Conservation (phyloP, 1,140 invertebrate genomes). For the Conus ventricosus region DNA sequence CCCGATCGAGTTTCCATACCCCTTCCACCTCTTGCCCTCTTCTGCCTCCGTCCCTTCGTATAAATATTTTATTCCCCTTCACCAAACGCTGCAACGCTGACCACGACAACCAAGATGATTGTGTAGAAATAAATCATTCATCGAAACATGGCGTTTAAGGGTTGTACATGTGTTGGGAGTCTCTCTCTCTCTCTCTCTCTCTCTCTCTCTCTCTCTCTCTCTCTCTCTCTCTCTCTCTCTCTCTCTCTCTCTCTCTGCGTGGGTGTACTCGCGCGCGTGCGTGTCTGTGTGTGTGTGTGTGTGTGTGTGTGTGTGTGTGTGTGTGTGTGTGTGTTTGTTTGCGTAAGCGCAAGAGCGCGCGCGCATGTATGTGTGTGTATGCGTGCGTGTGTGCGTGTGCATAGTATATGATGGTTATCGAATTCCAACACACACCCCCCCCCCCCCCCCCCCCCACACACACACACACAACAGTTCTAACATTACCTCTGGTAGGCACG, state of each 20-base stretch:
- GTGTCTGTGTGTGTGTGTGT: not conserved
- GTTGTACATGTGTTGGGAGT: too few relatives aligned
- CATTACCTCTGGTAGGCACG: too few relatives aligned
- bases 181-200: not conserved
- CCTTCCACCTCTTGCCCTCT: not conserved
- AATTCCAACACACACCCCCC: too few relatives aligned
- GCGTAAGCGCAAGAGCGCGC: not conserved
- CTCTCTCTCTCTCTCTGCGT: not conserved
- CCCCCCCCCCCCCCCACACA: too few relatives aligned
- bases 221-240: not conserved
- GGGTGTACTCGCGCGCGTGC: not conserved
- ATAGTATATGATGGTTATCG: too few relatives aligned
- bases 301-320: not conserved
- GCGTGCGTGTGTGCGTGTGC: too few relatives aligned
- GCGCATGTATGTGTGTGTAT: too few relatives aligned
- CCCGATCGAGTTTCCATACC: not conserved
- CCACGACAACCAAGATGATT: not conserved
- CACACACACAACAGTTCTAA: too few relatives aligned
- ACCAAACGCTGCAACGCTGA: not conserved
- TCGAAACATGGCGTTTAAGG: not conserved
- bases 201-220: not conserved
- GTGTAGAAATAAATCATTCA: constrained; percentile 8
- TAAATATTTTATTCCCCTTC: not conserved
- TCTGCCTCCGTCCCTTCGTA: not conserved
- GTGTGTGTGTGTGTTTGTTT: not conserved